Evolutionary conservation across 2,888 invertebrate species (phyloP).

Genomic region (Ommatoiulus sabulosus): DNA sequence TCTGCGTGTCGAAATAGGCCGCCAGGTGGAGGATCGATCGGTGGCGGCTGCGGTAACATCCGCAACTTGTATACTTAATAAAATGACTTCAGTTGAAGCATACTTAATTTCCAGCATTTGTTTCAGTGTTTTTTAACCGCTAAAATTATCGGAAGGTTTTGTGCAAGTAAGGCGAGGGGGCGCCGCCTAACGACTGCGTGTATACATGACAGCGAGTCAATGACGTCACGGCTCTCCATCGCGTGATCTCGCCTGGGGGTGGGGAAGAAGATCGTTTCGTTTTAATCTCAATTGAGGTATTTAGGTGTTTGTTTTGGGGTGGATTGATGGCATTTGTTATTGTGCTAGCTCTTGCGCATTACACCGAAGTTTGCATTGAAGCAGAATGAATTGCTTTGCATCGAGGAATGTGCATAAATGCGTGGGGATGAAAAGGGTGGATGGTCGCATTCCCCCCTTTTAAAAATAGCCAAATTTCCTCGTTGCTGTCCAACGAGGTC

Average conservation of each 20-base stretch:
- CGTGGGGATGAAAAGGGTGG: background rate
- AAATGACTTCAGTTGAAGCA: too few relatives aligned
- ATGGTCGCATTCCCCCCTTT: background rate
- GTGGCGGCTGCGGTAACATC: too few relatives aligned
- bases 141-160: too few relatives aligned
- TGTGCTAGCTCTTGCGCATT: background rate
- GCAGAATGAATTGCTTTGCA: background rate
- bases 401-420: background rate
- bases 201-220: too few relatives aligned
- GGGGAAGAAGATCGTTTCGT: background rate
- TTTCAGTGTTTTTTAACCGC: too few relatives aligned
- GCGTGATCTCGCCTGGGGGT: background rate
- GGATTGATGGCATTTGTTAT: conserved; percentile 22
- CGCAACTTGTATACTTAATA: too few relatives aligned
- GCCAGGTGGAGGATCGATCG: too few relatives aligned
- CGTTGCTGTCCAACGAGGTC: background rate
- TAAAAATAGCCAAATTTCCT: background rate
- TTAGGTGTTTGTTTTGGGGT: background rate
- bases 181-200: background rate
- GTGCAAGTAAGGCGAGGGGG: background rate
- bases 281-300: background rate
- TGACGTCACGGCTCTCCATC: background rate
- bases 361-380: background rate
- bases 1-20: too few relatives aligned
- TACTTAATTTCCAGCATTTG: too few relatives aligned